Conservation (phyloP, 35 echinoderm and acorn worm species). For the Stichopus chloronotus region DNA sequence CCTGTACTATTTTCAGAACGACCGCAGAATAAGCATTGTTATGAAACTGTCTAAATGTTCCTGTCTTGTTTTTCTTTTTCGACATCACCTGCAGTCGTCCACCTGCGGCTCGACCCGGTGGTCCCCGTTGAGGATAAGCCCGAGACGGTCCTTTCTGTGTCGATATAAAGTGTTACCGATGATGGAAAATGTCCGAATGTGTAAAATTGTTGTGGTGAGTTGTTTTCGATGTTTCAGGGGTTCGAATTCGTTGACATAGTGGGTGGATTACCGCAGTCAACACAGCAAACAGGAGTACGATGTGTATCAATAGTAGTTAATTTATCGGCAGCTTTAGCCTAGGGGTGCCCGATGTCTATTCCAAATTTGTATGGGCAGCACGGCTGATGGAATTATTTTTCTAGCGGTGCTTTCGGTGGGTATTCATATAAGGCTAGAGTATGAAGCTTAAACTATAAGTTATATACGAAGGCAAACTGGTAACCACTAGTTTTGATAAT, state of each 20-base stretch:
- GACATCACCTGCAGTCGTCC: neutral
- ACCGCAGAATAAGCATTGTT: neutral
- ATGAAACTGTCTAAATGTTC: neutral
- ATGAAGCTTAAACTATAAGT: no score
- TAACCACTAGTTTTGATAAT: no score
- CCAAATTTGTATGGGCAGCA: neutral
- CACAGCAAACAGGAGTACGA: neutral
- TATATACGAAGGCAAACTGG: no score
- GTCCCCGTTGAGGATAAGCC: neutral
- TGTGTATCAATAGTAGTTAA: neutral
- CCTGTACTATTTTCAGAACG: neutral
- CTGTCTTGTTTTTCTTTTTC: neutral
- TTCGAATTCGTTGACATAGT: neutral
- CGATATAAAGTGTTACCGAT: neutral
- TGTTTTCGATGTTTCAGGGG: neutral
- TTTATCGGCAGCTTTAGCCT: neutral
- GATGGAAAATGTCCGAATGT: conserved; percentile 25
- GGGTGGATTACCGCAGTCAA: neutral
- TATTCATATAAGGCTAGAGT: no score
- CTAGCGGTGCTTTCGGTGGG: no score
- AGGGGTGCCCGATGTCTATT: neutral
- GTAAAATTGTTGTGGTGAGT: conserved; percentile 38
- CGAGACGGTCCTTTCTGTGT: neutral
- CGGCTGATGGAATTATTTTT: neutral
- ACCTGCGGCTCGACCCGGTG: neutral